Conservation (phyloP, 1,140 invertebrate genomes). For the Polypedilum vanderplanki region DNA sequence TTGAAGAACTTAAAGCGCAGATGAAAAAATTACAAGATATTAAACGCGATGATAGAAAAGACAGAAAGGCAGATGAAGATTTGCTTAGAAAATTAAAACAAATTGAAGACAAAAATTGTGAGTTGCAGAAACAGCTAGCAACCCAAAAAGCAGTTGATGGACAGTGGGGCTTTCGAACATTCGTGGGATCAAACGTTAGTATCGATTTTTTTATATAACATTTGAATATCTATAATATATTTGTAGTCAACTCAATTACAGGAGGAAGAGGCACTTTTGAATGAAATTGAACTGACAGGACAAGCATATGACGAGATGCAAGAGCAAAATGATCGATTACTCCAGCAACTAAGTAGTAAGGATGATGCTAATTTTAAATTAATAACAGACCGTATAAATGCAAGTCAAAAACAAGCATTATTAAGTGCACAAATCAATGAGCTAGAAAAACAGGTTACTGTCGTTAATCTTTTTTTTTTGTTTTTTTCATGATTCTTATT, state of each 20-base stretch:
- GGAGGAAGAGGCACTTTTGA: slow-evolving; percentile 94
- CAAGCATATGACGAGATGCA: slow-evolving; percentile 99
- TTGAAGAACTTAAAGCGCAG: slow-evolving; percentile 81
- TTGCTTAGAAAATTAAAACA: slow-evolving; percentile 91
- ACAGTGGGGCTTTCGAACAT: slow-evolving; percentile 50
- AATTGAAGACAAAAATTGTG: slow-evolving; percentile 83
- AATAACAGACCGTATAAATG: slow-evolving; percentile 97
- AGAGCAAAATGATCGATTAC: slow-evolving; percentile 92
- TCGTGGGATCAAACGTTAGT: slow-evolving; percentile 54
- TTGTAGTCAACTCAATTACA: slow-evolving; percentile 39
- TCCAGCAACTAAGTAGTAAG: slow-evolving; percentile 94
- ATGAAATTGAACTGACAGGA: slow-evolving; percentile 99
- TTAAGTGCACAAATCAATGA: slow-evolving; percentile 90
- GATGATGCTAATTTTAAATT: slow-evolving; percentile 99
- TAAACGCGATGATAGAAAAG: slow-evolving; percentile 81
- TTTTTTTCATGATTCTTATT: background rate
- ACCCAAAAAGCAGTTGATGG: slow-evolving; percentile 73
- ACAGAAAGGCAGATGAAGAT: slow-evolving; percentile 88
- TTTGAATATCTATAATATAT: background rate
- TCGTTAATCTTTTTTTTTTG: background rate
- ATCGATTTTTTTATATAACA: background rate
- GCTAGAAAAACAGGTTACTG: slow-evolving; percentile 71
- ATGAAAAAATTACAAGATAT: slow-evolving; percentile 81
- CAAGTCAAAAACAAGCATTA: slow-evolving; percentile 92
- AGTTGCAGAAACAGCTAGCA: slow-evolving; percentile 73